Evolutionary conservation across 2,888 invertebrate genomes (phyloP).

Genomic region (Caenorhabditis japonica): DNA sequence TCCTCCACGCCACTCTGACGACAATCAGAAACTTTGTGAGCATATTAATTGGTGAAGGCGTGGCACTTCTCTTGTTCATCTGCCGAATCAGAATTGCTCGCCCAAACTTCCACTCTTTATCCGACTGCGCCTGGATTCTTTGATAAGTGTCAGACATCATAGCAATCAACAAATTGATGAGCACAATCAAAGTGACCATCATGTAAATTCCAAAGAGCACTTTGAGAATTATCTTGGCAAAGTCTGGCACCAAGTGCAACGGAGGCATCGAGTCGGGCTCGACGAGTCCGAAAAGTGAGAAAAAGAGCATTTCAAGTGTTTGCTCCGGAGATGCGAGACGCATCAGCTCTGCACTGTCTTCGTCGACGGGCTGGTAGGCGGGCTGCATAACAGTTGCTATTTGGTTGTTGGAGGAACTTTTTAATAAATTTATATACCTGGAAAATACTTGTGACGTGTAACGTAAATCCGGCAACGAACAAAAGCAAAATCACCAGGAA

Average conservation of each 20-base stretch:
- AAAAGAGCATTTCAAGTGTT: conserved; percentile 97
- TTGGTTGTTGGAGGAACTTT: neutral
- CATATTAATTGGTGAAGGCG: conserved; percentile 96
- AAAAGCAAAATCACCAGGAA: conserved; percentile 97
- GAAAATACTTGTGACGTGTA: conserved; percentile 89
- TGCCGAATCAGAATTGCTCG: conserved; percentile 96
- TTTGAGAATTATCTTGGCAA: conserved; percentile 78
- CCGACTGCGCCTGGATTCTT: conserved; percentile 92
- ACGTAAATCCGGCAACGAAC: conserved; percentile 98
- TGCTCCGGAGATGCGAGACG: conserved; percentile 79
- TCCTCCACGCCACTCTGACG: conserved; percentile 75
- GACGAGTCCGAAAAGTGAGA: conserved; percentile 81
- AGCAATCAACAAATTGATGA: conserved; percentile 98
- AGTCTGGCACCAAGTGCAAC: conserved; percentile 78
- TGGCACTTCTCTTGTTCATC: conserved; percentile 96
- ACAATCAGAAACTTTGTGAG: conserved; percentile 83
- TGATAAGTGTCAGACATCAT: conserved; percentile 99
- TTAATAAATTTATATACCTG: conserved; percentile 82
- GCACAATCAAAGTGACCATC: conserved; percentile 94
- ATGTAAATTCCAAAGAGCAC: conserved; percentile 93
- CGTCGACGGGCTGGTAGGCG: conserved; percentile 77
- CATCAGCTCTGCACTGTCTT: conserved; percentile 76
- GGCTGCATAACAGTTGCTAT: conserved; percentile 65
- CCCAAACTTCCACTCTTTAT: conserved; percentile 99
- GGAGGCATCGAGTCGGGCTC: conserved; percentile 81